These are phyloP conservation scores for Acleris laterana DNA, from an alignment of 2,888 invertebrate genomes.

Conservation along the genomic window DNA sequence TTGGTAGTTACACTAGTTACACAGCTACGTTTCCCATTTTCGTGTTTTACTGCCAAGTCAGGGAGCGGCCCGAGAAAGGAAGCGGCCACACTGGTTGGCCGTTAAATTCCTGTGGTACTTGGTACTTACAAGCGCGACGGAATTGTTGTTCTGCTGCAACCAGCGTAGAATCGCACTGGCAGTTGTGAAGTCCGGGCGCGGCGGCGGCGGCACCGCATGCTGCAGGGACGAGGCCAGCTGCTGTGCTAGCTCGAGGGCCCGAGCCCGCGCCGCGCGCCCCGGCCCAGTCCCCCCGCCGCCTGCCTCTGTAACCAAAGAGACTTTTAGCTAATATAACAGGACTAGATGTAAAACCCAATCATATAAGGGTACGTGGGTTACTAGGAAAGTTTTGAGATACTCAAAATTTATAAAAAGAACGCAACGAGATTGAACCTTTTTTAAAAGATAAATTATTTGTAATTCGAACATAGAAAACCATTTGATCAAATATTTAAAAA, in stretches of 20 bases:
- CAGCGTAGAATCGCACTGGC: conserved; percentile 87
- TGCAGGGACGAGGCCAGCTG: conserved; percentile 87
- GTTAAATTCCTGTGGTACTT: background rate
- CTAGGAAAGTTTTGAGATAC: too few relatives aligned
- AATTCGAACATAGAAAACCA: too few relatives aligned
- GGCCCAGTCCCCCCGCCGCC: conserved; percentile 58
- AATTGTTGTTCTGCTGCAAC: conserved; percentile 85
- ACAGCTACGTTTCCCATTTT: too few relatives aligned
- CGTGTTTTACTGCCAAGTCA: too few relatives aligned
- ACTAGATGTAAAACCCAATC: too few relatives aligned
- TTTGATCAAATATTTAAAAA: too few relatives aligned
- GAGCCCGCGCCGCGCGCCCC: conserved; percentile 77
- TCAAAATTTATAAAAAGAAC: too few relatives aligned
- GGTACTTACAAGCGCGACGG: conserved; percentile 71
- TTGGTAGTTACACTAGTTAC: too few relatives aligned
- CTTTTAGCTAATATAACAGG: background rate
- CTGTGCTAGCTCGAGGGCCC: conserved; percentile 86
- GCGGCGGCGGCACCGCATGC: conserved; percentile 86
- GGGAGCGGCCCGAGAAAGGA: too few relatives aligned
- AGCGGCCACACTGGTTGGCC: background rate
- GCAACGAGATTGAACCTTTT: too few relatives aligned
- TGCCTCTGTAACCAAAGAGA: conserved; percentile 57
- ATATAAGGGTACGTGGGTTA: too few relatives aligned
- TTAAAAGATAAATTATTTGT: too few relatives aligned
- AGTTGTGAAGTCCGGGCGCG: conserved; percentile 87